These are phyloP conservation scores for Diorhabda sublineata DNA, from an alignment of 1,140 invertebrate species.

Conservation along the genomic window DNA sequence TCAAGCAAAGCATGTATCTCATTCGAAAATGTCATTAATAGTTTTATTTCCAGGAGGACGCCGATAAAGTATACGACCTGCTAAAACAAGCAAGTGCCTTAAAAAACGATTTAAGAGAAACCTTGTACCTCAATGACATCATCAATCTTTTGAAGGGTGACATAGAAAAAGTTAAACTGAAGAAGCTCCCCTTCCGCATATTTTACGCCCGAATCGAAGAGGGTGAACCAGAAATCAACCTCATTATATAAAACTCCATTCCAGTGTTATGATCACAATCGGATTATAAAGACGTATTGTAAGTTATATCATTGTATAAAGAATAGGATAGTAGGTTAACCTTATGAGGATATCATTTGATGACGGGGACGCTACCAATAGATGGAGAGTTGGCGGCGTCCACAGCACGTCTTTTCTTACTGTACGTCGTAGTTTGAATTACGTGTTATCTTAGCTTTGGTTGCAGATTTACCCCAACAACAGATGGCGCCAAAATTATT, in stretches of 20 bases:
- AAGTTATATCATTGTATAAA: too few species aligned
- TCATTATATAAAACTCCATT: constrained; percentile 19
- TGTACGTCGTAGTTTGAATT: too few species aligned
- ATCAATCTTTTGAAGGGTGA: constrained; percentile 33
- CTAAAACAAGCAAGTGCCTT: constrained; percentile 23
- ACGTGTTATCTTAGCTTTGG: too few species aligned
- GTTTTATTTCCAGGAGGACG: constrained; percentile 24
- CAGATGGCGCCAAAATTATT: too few species aligned
- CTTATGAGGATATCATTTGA: too few species aligned
- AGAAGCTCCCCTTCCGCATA: constrained; percentile 34
- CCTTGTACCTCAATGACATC: constrained; percentile 33
- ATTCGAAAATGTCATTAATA: not conserved
- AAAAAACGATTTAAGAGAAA: constrained; percentile 30
- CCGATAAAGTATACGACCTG: constrained; percentile 25
- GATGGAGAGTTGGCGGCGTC: too few species aligned
- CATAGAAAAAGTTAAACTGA: constrained; percentile 31
- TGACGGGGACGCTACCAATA: too few species aligned
- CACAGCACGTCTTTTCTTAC: too few species aligned
- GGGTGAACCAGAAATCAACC: constrained; percentile 12
- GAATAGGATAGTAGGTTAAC: too few species aligned
- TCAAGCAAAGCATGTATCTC: not conserved
- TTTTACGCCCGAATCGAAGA: constrained; percentile 18
- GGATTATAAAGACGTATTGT: too few species aligned
- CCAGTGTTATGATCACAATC: too few species aligned
- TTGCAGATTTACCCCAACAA: too few species aligned